Conservation (phyloP, 2,888 invertebrate genomes). For the Diploptera punctata region DNA sequence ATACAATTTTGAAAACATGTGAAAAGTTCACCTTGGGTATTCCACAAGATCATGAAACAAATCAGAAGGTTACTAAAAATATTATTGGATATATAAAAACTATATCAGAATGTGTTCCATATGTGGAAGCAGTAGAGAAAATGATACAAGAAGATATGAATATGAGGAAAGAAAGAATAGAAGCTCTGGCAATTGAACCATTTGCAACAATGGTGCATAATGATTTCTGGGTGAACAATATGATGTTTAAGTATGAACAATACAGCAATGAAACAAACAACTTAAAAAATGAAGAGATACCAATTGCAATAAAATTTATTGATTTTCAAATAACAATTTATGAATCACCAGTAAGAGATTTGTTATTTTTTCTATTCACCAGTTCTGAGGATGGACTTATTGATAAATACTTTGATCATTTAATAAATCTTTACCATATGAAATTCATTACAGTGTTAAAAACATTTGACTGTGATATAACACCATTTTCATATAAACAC, state of each 20-base stretch:
- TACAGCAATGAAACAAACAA: too few species aligned
- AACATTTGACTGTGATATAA: conserved; percentile 53
- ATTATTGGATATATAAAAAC: background rate
- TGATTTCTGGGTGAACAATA: conserved; percentile 68
- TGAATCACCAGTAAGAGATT: conserved; percentile 60
- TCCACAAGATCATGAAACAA: background rate
- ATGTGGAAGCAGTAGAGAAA: conserved; percentile 33
- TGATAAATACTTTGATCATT: conserved; percentile 57
- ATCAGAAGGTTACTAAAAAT: background rate
- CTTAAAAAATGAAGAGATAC: too few species aligned
- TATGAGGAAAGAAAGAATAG: background rate
- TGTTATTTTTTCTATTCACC: conserved; percentile 63
- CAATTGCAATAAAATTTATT: conserved; percentile 61
- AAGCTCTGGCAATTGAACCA: conserved; percentile 49
- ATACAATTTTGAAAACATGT: conserved; percentile 46
- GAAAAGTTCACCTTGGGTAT: background rate
- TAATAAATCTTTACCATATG: conserved; percentile 61
- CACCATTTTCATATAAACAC: conserved; percentile 52
- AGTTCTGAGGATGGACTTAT: conserved; percentile 58
- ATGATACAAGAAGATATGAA: conserved; percentile 21
- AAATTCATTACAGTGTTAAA: conserved; percentile 56
- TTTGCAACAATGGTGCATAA: conserved; percentile 63
- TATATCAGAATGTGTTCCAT: conserved; percentile 33
- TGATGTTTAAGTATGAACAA: conserved; percentile 57
- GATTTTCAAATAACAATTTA: conserved; percentile 65